A percentile compares a stretch with the other conserved stretches of the same genome.
Conservation (phyloP, 2,888 invertebrate genomes). For the Idaea straminata region DNA sequence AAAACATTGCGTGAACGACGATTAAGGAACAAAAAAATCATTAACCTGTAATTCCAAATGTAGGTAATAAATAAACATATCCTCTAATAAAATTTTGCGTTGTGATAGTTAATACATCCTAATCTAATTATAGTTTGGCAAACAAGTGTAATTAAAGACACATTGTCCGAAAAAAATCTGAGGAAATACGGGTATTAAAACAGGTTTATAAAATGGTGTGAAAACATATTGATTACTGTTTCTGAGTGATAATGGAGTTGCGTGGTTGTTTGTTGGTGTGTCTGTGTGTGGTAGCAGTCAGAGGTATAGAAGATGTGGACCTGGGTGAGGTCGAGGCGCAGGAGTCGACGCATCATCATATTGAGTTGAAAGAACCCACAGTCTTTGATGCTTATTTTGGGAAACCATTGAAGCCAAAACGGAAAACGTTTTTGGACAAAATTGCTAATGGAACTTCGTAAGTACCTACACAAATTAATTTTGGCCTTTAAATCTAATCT, state of each 20-base stretch:
- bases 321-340: background rate
- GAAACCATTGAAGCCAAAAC: slow-evolving; percentile 31
- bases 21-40: background rate
- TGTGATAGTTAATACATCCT: background rate
- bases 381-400: slow-evolving; percentile 42
- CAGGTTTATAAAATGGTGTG: background rate
- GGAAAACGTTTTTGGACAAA: slow-evolving; percentile 24
- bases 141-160: background rate
- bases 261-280: background rate
- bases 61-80: background rate
- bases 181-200: background rate
- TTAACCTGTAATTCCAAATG: too few relatives aligned
- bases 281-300: background rate
- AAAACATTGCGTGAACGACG: background rate
- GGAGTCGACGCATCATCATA: background rate
- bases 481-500: background rate
- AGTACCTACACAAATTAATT: slow-evolving; percentile 3
- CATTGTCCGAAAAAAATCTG: background rate
- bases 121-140: background rate
- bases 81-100: background rate
- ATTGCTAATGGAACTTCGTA: slow-evolving; percentile 31
- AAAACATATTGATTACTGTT: background rate
- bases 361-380: slow-evolving; percentile 13
- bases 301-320: background rate
- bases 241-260: background rate